A percentile compares a stretch with the other conserved stretches of the same genome.
Evolutionary conservation across 1,140 invertebrate species (phyloP).

Genomic region (Nasonia giraulti): DNA sequence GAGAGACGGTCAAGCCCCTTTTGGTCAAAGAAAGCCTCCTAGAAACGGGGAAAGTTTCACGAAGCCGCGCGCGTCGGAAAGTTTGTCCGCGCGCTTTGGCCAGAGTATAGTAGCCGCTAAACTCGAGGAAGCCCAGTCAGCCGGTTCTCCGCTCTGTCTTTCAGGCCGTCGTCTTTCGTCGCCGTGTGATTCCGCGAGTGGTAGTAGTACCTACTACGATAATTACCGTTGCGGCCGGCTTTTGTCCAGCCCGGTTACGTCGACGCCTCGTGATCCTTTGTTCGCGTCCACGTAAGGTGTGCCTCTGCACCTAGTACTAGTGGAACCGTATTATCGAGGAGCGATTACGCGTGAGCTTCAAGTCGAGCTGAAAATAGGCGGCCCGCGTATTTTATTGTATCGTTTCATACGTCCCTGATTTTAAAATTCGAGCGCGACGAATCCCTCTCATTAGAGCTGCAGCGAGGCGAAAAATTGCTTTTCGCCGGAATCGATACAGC

Average conservation of each 20-base stretch:
- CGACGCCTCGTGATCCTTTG: constrained; percentile 59
- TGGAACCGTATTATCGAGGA: constrained; percentile 56
- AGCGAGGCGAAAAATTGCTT: constrained; percentile 26
- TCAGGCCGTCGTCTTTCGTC: constrained; percentile 47
- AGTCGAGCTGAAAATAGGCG: background rate
- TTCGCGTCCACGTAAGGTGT: constrained; percentile 53
- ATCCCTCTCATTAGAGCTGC: no score
- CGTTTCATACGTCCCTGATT: no score
- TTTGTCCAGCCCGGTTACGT: constrained; percentile 65
- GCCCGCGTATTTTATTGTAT: no score
- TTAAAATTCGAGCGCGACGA: no score
- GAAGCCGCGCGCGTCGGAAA: constrained; percentile 51
- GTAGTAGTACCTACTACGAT: constrained; percentile 58
- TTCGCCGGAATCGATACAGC: constrained; percentile 12
- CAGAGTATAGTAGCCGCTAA: constrained; percentile 48
- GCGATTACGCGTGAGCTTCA: constrained; percentile 53
- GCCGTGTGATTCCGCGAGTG: constrained; percentile 47
- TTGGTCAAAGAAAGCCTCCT: constrained; percentile 64
- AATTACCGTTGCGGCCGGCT: constrained; percentile 65
- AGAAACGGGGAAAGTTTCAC: constrained; percentile 66
- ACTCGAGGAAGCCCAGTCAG: constrained; percentile 70
- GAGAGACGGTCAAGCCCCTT: constrained; percentile 36
- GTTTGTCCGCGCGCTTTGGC: constrained; percentile 50
- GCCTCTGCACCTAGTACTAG: constrained; percentile 12
- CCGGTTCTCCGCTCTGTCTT: constrained; percentile 43